These are phyloP conservation scores for Syngnathus rostellatus DNA, from an alignment of 2,797 vertebrate genomes.

Conservation along the genomic window DNA sequence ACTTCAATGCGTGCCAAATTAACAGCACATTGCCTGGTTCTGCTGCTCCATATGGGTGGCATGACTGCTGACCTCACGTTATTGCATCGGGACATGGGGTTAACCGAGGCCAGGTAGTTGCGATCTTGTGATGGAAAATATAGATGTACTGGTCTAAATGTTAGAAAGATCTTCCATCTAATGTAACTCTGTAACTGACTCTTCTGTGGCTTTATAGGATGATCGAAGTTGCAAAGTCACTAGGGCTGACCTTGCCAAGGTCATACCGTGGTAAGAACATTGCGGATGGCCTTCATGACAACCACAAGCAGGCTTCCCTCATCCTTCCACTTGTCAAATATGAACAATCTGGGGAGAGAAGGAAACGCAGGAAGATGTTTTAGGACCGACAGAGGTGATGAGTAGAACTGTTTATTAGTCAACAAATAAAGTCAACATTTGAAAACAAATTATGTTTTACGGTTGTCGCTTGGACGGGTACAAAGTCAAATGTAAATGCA, in stretches of 20 bases:
- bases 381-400: slow-evolving; percentile 27
- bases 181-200: neutral
- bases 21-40: slow-evolving; percentile 71
- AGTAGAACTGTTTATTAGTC: slow-evolving; percentile 12
- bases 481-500: slow-evolving; percentile 42
- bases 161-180: neutral
- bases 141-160: neutral
- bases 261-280: slow-evolving; percentile 25
- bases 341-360: slow-evolving; percentile 35
- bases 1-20: slow-evolving; percentile 82
- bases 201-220: slow-evolving; percentile 67
- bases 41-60: slow-evolving; percentile 81
- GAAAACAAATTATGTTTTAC: neutral
- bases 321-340: slow-evolving; percentile 75
- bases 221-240: slow-evolving; percentile 80
- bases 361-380: slow-evolving; percentile 75
- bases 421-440: slow-evolving; percentile 45
- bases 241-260: slow-evolving; percentile 79
- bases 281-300: slow-evolving; percentile 25
- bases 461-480: slow-evolving; percentile 23
- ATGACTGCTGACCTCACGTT: slow-evolving; percentile 80
- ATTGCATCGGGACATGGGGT: slow-evolving; percentile 80
- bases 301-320: slow-evolving; percentile 72
- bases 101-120: slow-evolving; percentile 75
- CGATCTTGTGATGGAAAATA: neutral